Conservation (phyloP, 2,113 vertebrate species). For the Fregata magnificens region DNA sequence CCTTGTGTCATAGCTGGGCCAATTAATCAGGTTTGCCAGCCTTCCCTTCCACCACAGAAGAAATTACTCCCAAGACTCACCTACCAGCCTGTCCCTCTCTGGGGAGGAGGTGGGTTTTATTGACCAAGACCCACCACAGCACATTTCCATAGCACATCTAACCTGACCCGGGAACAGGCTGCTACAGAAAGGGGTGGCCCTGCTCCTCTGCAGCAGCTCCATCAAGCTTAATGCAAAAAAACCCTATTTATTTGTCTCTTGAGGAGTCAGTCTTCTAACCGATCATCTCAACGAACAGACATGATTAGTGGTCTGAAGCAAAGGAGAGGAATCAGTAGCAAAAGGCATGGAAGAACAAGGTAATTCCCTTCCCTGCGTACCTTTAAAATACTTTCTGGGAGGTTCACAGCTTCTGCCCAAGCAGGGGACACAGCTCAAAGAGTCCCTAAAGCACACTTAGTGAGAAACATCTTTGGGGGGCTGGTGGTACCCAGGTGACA, state of each 20-base stretch:
- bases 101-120: neutral
- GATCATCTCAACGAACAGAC: neutral
- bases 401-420: neutral
- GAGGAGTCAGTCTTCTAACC: neutral
- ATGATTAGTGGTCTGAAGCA: neutral
- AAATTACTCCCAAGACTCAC: rapidly evolving
- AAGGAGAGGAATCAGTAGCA: neutral
- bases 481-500: rapidly evolving
- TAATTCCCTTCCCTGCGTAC: neutral
- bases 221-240: rapidly evolving
- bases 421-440: neutral
- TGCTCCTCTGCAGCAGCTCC: neutral
- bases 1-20: neutral
- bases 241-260: neutral
- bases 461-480: neutral
- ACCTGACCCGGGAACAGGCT: neutral
- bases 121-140: neutral
- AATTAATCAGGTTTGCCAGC: neutral
- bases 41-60: neutral
- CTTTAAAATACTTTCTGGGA: neutral
- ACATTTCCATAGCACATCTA: neutral
- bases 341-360: neutral
- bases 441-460: too few relatives aligned
- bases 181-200: neutral
- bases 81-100: neutral